A percentile compares a stretch with the other conserved stretches of the same genome.
Evolutionary conservation across 2,113 vertebrate genomes (phyloP).

Genomic region (Hippocampus barbouri): DNA sequence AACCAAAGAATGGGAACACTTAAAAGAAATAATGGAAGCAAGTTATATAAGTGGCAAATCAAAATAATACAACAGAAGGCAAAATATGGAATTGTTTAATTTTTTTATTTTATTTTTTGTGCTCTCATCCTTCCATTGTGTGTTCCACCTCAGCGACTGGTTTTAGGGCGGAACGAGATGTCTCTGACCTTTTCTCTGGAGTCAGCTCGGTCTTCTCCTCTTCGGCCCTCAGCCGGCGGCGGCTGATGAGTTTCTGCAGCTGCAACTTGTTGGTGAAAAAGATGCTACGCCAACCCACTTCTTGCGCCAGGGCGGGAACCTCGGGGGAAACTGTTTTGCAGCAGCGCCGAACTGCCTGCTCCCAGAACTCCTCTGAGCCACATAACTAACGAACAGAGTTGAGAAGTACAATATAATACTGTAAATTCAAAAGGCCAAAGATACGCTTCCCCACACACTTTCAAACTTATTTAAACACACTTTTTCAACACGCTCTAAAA

Average conservation of each 20-base stretch:
- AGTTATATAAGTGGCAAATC: neutral
- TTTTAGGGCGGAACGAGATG: neutral
- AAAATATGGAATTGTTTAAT: neutral
- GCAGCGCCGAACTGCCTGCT: slow-evolving; percentile 62
- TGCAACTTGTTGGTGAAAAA: slow-evolving; percentile 80
- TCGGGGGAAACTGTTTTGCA: slow-evolving; percentile 68
- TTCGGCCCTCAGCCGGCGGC: slow-evolving; percentile 46
- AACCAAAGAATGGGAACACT: neutral
- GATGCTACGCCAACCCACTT: slow-evolving; percentile 76
- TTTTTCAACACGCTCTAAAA: neutral
- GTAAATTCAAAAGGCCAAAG: neutral
- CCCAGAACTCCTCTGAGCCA: slow-evolving; percentile 74
- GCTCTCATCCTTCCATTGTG: slow-evolving; percentile 1
- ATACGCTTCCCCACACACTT: too few relatives aligned
- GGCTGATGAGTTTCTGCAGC: slow-evolving; percentile 75
- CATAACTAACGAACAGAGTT: slow-evolving; percentile 61
- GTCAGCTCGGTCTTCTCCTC: slow-evolving; percentile 13
- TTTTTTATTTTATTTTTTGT: neutral
- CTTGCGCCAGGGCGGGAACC: slow-evolving; percentile 67
- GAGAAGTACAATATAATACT: neutral
- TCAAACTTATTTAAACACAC: neutral
- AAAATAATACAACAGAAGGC: neutral
- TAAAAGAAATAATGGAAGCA: neutral
- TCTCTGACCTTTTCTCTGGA: slow-evolving; percentile 10
- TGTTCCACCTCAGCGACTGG: neutral